Evolutionary conservation across 2,797 vertebrate genomes (phyloP).

Genomic region (Scyliorhinus canicula): DNA sequence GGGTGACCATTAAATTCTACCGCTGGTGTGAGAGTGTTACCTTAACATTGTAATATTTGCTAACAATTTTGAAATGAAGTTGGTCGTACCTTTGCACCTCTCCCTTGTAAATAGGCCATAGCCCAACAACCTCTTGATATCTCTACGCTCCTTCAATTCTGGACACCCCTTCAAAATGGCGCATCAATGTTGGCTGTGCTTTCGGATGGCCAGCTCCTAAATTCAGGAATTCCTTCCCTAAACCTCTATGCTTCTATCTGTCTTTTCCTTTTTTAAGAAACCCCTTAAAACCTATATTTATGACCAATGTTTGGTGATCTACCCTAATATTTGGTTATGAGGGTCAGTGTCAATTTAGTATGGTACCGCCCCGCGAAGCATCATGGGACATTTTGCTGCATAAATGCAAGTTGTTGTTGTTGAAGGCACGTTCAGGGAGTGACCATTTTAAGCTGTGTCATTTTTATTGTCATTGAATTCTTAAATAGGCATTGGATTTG

Average conservation of each 20-base stretch:
- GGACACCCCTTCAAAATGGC: too few species aligned
- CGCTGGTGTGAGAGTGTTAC: background rate
- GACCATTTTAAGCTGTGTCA: background rate
- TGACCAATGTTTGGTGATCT: background rate
- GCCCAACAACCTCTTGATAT: too few species aligned
- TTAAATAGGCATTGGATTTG: background rate
- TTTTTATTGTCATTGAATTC: background rate
- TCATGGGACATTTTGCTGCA: background rate
- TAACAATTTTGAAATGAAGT: background rate
- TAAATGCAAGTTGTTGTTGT: background rate
- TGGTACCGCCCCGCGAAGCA: background rate
- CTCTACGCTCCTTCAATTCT: too few species aligned
- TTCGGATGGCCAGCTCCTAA: too few species aligned
- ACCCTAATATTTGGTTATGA: background rate
- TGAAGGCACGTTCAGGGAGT: background rate
- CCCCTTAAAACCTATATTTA: background rate
- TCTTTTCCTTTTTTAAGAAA: background rate
- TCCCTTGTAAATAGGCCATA: too few species aligned
- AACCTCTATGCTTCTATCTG: background rate
- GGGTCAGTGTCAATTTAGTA: background rate
- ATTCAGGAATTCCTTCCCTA: background rate
- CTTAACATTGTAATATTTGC: background rate
- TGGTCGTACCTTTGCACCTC: background rate
- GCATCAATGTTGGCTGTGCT: too few species aligned
- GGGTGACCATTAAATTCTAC: too few species aligned